A percentile compares a stretch with the other conserved stretches of the same genome.
These are phyloP conservation scores for Drosophila triauraria DNA, from an alignment of 1,140 invertebrate species.

Conservation along the genomic window DNA sequence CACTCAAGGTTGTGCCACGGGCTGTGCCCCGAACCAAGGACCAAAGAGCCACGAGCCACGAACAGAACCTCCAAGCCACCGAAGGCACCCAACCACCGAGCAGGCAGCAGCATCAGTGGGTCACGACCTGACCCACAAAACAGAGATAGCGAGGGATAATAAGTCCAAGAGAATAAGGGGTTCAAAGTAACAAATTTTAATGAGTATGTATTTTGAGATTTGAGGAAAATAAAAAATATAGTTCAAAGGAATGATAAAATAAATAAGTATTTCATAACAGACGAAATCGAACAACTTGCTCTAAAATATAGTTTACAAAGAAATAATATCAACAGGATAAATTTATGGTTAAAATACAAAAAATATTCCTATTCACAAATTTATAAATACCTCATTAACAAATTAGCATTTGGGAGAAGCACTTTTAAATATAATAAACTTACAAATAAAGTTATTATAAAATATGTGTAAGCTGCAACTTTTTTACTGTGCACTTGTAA, in stretches of 20 bases:
- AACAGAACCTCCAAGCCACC: neutral
- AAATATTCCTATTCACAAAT: too few relatives aligned
- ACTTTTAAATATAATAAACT: too few relatives aligned
- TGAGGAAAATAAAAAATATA: too few relatives aligned
- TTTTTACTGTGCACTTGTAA: neutral
- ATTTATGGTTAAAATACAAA: too few relatives aligned
- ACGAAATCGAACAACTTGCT: too few relatives aligned
- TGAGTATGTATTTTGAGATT: too few relatives aligned
- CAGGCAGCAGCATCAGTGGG: constrained; percentile 11
- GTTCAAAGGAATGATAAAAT: too few relatives aligned
- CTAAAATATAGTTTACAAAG: too few relatives aligned
- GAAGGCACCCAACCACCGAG: neutral
- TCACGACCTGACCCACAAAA: constrained; percentile 51
- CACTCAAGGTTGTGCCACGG: constrained; percentile 69
- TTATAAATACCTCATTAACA: too few relatives aligned
- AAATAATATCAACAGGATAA: too few relatives aligned
- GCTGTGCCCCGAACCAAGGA: constrained; percentile 28
- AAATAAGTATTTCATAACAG: too few relatives aligned
- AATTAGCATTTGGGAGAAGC: too few relatives aligned
- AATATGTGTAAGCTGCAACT: neutral
- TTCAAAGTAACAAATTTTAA: neutral
- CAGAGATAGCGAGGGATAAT: neutral
- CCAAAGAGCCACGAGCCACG: neutral
- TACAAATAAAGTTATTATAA: neutral
- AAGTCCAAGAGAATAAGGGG: neutral